These are phyloP conservation scores for Beris chalybata DNA, from an alignment of 2,888 invertebrate genomes.

Conservation along the genomic window DNA sequence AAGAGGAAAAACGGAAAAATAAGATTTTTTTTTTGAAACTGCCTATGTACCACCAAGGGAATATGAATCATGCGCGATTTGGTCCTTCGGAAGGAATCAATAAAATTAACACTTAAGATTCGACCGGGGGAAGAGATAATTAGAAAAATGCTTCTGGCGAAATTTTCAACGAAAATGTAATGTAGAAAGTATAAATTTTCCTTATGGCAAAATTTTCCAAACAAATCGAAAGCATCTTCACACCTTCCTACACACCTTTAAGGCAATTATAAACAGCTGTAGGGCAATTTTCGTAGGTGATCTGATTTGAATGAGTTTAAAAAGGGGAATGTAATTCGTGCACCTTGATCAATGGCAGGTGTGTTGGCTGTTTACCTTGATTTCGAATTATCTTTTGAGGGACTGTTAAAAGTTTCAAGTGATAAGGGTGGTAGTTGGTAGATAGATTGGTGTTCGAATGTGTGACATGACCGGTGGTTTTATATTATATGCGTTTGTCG, in stretches of 20 bases:
- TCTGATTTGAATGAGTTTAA: too few relatives aligned
- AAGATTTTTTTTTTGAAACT: constrained; percentile 40
- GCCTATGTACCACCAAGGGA: constrained; percentile 36
- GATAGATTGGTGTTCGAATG: too few relatives aligned
- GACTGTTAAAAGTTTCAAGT: too few relatives aligned
- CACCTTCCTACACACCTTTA: background rate
- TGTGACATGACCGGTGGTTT: too few relatives aligned
- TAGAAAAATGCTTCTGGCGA: constrained; percentile 4
- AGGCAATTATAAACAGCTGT: background rate
- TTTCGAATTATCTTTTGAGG: too few relatives aligned
- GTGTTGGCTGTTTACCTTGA: too few relatives aligned
- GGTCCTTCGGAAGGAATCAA: constrained; percentile 39
- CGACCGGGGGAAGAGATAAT: constrained; percentile 16
- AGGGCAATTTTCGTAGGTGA: background rate
- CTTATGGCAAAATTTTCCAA: constrained; percentile 2
- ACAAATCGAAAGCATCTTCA: too few relatives aligned
- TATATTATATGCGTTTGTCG: too few relatives aligned
- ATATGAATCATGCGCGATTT: constrained; percentile 42
- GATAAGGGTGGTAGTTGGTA: too few relatives aligned
- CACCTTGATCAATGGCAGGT: too few relatives aligned
- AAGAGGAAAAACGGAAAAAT: constrained; percentile 27
- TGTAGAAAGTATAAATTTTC: background rate
- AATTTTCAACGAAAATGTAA: background rate
- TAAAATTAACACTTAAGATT: constrained; percentile 39
- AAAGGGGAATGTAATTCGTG: too few relatives aligned